Evolutionary conservation across 2,888 invertebrate genomes (phyloP), one percentile per base, ranked within the genome.

Genomic region (Adelognathus sp.): DNA sequence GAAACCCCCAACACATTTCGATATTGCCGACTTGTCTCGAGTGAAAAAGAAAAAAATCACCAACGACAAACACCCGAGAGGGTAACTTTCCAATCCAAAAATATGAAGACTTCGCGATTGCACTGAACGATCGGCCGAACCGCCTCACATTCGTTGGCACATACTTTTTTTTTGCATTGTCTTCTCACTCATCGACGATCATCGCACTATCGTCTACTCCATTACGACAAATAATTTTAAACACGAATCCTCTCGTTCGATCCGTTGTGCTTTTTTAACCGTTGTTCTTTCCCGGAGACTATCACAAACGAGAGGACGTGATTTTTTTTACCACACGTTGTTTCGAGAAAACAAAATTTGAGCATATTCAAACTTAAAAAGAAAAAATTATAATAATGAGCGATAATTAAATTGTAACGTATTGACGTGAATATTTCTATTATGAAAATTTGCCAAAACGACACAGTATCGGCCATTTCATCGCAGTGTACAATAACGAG

Each of bases 1-100:
- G n/a, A n/a, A n/a, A n/a, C n/a, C n/a, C n/a, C 86, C 84, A 56
- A 84, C 82, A 86, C 85, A 85, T 86, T 87, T 84, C 82, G 86
- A 82, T 85, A 83, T 83, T 84, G 82, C 84, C 84, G 83, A 85
- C 85, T 86, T n/a, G n/a, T n/a, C 66, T 81, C 67, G 71, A 77
- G 54, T 63, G n/a, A n/a, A n/a, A n/a, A n/a, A n/a, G n/a, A n/a
- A n/a, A n/a, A n/a, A n/a, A n/a, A n/a, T n/a, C n/a, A n/a, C n/a
- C 85, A 71, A 85, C 82, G 39, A 76, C 36, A 4, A 50, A 11
- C 71, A 27, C 69, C 58, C 69, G 46, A 78, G n/a, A 73, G 33
- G 56, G 60, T 82, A 79, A 83, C 82, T 81, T 84, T 86, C 83
- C 83, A 84, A 85, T 87, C 82, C 83, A 86, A 83, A 83, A 67